These are phyloP conservation scores for Habroteleia sp. DNA, from an alignment of 2,888 invertebrate species.

Conservation along the genomic window DNA sequence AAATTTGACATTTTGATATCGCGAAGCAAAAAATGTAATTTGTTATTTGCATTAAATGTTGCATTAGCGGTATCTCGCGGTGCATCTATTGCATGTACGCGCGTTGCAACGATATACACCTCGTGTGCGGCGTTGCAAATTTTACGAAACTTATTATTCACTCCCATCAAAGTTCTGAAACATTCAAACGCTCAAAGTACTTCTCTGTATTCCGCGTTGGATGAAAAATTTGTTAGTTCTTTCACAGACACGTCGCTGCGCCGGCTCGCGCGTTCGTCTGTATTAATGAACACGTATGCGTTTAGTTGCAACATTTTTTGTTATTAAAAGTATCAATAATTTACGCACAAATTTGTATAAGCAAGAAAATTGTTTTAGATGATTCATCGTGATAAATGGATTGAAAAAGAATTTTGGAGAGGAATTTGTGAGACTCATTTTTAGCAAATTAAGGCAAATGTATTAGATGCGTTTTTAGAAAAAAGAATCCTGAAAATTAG, in stretches of 20 bases:
- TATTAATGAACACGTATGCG: too few relatives aligned
- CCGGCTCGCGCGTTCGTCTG: slow-evolving; percentile 5
- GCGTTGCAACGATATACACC: slow-evolving; percentile 5
- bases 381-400: too few relatives aligned
- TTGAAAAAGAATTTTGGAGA: too few relatives aligned
- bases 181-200: slow-evolving; percentile 26
- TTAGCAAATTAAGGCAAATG: too few relatives aligned
- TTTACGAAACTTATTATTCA: slow-evolving; percentile 34
- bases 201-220: slow-evolving; percentile 23
- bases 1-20: slow-evolving; percentile 19
- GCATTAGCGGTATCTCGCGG: neutral
- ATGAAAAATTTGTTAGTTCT: slow-evolving; percentile 46
- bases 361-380: too few relatives aligned
- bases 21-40: slow-evolving; percentile 2
- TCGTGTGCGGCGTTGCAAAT: slow-evolving; percentile 5
- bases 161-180: slow-evolving; percentile 31
- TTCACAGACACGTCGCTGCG: slow-evolving; percentile 21
- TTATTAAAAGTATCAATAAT: too few relatives aligned
- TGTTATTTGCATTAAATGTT: slow-evolving; percentile 22
- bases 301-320: too few relatives aligned
- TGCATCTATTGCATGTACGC: slow-evolving; percentile 1
- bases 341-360: too few relatives aligned
- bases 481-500: too few relatives aligned
- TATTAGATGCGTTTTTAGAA: too few relatives aligned
- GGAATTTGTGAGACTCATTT: too few relatives aligned